These are phyloP conservation scores for Lomographa bimaculata DNA, from an alignment of 2,888 invertebrate genomes.

Conservation along the genomic window DNA sequence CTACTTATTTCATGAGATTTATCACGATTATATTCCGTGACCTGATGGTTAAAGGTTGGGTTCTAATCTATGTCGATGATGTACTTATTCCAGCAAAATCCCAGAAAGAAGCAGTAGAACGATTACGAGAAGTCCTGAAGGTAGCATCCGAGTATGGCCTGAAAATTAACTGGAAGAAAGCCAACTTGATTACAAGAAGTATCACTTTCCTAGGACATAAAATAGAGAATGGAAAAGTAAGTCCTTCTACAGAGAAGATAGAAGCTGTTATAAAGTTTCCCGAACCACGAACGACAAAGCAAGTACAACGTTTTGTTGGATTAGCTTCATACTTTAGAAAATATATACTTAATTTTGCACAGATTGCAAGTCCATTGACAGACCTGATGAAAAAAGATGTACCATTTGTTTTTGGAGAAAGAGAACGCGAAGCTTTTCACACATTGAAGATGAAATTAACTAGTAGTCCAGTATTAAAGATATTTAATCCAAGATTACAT, in stretches of 20 bases:
- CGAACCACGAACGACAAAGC: constrained; percentile 26
- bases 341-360: constrained; percentile 32
- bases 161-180: no score
- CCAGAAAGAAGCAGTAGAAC: no score
- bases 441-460: constrained; percentile 22
- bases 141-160: no score
- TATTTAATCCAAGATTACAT: constrained; percentile 17
- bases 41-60: no score
- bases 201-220: constrained; percentile 8
- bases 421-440: constrained; percentile 14
- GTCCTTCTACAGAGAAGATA: constrained; percentile 26
- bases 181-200: no score
- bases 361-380: constrained; percentile 18
- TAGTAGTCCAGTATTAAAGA: constrained; percentile 28
- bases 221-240: constrained; percentile 18
- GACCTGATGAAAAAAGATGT: neutral
- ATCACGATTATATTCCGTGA: no score
- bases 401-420: neutral
- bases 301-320: constrained; percentile 31
- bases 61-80: no score
- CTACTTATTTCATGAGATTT: no score
- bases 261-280: constrained; percentile 30
- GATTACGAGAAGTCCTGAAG: no score
- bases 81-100: no score
- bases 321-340: constrained; percentile 31